phyloP scores from a whole-genome alignment of 2,113 vertebrate species.

The Dasyprocta punctata region DNA sequence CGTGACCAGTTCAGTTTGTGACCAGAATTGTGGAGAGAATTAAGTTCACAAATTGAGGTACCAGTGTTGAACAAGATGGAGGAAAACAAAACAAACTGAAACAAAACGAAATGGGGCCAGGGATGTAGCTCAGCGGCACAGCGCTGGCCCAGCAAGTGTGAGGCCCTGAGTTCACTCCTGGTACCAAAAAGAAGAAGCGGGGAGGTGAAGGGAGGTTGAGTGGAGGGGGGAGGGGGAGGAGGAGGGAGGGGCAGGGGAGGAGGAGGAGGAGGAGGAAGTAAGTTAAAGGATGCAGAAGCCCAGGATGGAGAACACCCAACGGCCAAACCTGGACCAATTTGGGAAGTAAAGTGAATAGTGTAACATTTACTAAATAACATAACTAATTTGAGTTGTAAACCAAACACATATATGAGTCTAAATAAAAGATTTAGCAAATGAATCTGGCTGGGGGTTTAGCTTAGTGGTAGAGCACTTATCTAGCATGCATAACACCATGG shows the following conservation, averaged over 20 bases:
- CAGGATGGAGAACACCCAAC: background rate
- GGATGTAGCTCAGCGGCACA: background rate
- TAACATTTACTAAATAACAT: background rate
- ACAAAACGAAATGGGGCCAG: background rate
- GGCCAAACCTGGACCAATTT: background rate
- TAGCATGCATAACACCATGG: background rate
- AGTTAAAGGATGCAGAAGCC: background rate
- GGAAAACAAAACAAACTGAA: background rate
- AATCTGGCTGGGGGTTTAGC: background rate
- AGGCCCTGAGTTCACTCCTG: background rate
- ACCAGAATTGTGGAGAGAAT: background rate
- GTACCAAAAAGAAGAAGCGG: too few species aligned
- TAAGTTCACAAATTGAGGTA: background rate
- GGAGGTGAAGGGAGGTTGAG: too few species aligned
- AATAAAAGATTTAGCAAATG: background rate
- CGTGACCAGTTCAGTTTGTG: background rate
- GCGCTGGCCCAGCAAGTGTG: background rate
- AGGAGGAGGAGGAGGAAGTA: too few species aligned
- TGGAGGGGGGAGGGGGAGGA: too few species aligned
- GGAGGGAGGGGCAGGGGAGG: too few species aligned
- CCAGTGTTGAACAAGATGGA: background rate
- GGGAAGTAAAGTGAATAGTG: background rate
- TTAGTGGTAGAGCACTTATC: background rate
- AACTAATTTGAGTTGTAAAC: background rate
- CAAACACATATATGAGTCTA: background rate